Evolutionary conservation across 2,888 invertebrate genomes (phyloP).

Genomic region (Plebejus argus): DNA sequence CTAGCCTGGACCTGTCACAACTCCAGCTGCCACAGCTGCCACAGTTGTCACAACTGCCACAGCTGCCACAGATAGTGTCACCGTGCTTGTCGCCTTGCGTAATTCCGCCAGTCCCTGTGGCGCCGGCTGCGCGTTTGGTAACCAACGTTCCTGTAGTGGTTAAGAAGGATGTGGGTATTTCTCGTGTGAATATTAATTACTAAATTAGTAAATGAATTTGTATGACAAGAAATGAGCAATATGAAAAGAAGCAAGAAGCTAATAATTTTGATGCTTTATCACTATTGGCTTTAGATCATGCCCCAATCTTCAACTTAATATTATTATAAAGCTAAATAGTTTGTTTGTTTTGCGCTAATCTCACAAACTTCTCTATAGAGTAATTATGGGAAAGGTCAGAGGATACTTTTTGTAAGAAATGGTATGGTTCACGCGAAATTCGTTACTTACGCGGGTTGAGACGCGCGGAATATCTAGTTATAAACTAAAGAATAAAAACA

Average conservation of each 20-base stretch:
- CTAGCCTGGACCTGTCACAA: conserved; percentile 49
- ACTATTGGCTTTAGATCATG: no score
- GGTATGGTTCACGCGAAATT: neutral
- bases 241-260: no score
- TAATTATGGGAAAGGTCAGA: no score
- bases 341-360: no score
- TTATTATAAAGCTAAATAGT: no score
- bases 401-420: neutral
- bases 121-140: conserved; percentile 54
- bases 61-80: conserved; percentile 49
- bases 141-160: conserved; percentile 57
- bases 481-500: neutral
- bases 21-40: conserved; percentile 49
- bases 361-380: no score
- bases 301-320: no score
- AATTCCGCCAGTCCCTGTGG: conserved; percentile 52
- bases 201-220: neutral
- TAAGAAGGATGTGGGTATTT: conserved; percentile 56
- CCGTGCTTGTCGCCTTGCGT: conserved; percentile 66
- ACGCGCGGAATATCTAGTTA: neutral
- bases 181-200: conserved; percentile 32
- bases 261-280: no score
- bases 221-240: no score
- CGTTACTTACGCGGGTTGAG: neutral
- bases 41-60: conserved; percentile 49